These are phyloP conservation scores for Tragelaphus imberbis DNA, from an alignment of 2,113 vertebrate genomes.

Conservation along the genomic window DNA sequence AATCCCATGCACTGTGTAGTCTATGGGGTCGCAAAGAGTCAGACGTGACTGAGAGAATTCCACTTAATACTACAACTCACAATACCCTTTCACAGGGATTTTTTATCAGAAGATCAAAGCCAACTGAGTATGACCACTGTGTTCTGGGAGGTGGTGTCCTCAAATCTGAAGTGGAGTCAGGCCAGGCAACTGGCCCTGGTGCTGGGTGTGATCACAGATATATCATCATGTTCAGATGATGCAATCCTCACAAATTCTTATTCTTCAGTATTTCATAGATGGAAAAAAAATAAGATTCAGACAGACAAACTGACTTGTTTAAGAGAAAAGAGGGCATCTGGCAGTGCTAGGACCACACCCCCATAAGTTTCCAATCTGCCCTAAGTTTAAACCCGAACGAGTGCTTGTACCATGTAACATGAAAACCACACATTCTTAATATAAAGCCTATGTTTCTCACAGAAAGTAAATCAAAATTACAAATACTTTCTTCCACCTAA, in stretches of 20 bases:
- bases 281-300: not conserved
- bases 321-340: not conserved
- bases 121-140: not conserved
- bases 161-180: not conserved
- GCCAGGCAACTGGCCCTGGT: not conserved
- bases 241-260: not conserved
- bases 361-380: not conserved
- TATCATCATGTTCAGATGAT: not conserved
- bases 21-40: not conserved
- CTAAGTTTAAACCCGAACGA: not conserved
- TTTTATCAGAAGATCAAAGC: not conserved
- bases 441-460: not conserved
- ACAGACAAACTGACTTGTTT: not conserved
- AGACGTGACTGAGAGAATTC: not conserved
- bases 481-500: not conserved
- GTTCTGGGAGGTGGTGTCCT: not conserved
- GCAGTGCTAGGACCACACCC: not conserved
- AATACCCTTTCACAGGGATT: not conserved
- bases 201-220: not conserved
- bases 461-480: constrained; percentile 5
- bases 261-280: not conserved
- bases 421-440: not conserved
- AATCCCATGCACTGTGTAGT: not conserved
- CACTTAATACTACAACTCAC: not conserved
- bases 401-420: not conserved